phyloP scores from a whole-genome alignment of 1,140 invertebrate species.

The Magallana ariakensis region DNA sequence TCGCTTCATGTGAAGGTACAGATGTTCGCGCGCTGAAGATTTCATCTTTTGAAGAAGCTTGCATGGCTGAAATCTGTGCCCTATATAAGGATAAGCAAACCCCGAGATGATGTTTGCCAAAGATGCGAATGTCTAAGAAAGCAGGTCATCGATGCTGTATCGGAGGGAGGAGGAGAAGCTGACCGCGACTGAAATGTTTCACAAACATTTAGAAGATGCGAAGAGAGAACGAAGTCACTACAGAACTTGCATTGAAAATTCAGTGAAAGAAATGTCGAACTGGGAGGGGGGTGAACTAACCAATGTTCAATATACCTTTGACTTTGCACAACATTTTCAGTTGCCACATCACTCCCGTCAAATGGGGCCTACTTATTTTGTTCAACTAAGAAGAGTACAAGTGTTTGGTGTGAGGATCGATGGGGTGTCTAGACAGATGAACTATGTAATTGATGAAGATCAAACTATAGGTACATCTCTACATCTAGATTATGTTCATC shows the following conservation, averaged over 20 bases:
- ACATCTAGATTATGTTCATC: no score
- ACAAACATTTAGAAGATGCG: background rate
- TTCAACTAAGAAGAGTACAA: background rate
- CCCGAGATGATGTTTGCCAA: background rate
- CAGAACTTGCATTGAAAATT: background rate
- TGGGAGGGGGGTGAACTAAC: background rate
- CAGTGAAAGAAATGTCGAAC: background rate
- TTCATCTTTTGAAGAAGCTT: background rate
- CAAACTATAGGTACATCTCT: conserved; percentile 3
- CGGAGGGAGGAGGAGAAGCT: background rate
- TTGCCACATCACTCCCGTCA: background rate
- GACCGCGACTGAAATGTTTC: background rate
- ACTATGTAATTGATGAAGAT: conserved; percentile 25
- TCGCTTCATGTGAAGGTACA: background rate
- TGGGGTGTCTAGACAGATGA: background rate
- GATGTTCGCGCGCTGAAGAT: background rate
- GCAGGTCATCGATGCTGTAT: background rate
- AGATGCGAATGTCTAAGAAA: background rate
- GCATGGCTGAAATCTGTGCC: background rate
- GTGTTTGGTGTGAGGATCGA: background rate
- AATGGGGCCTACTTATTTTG: background rate
- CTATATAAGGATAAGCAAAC: background rate
- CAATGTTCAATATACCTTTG: background rate
- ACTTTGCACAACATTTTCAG: background rate
- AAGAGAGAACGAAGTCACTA: background rate